phyloP scores from a whole-genome alignment of 2,113 vertebrate species.

The Cochlearius cochlearius region DNA sequence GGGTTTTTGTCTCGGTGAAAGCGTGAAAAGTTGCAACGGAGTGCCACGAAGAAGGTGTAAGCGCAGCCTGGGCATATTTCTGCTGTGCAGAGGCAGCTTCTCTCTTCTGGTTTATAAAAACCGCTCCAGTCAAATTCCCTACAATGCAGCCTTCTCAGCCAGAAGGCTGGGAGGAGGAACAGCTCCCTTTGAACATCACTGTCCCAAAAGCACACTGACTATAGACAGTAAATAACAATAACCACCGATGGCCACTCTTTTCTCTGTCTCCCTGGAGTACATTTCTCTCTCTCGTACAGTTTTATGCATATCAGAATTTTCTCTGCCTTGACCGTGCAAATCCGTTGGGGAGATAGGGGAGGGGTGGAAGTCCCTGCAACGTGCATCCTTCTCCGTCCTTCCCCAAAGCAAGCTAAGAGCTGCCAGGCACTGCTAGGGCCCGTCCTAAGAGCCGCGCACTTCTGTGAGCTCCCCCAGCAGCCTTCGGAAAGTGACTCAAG shows the following conservation, averaged over 20 bases:
- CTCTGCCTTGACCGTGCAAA: not conserved
- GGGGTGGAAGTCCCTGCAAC: not conserved
- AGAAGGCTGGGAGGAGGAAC: not conserved
- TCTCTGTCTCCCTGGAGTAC: not conserved
- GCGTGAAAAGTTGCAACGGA: not conserved
- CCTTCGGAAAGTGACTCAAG: not conserved
- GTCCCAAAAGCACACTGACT: not conserved
- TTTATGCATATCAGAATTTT: not conserved
- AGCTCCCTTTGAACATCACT: not conserved
- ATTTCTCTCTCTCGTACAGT: not conserved
- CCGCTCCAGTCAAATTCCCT: rapidly evolving
- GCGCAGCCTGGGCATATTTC: not conserved
- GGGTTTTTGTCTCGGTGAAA: not conserved
- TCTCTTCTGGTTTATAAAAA: not conserved
- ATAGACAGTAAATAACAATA: not conserved
- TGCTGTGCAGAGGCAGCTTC: not conserved
- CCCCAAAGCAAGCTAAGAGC: not conserved
- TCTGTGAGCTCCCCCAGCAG: not conserved
- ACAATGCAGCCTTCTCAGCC: not conserved
- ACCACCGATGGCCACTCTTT: not conserved
- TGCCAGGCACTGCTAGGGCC: not conserved
- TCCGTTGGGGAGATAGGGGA: not conserved
- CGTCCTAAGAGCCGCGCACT: rapidly evolving
- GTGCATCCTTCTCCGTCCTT: not conserved
- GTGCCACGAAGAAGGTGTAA: rapidly evolving